Base-by-base conservation (phyloP, 2,888 invertebrate species). In the Pollenia amentaria region DNA sequence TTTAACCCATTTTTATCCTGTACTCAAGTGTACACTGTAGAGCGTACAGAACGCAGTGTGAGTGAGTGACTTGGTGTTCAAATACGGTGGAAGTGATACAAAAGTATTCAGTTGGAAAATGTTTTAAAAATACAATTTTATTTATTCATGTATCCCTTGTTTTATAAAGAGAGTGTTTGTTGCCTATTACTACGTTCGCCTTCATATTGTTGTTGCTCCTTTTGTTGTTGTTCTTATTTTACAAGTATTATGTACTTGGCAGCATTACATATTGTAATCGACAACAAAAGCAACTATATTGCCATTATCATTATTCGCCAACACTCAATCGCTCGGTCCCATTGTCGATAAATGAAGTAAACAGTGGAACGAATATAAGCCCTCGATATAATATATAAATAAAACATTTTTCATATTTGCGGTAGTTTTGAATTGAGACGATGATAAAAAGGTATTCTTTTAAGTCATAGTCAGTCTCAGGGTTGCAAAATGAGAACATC, bases 31-130 rank as follows among this genome's bases (percentile, higher is more conserved):
- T 29, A 29, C 29, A 29, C 29, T 29, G 29, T 29, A 29, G 6
- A 29, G 29, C 3, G 29, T 29, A 29, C 6, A n/a, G 18, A 21
- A 53, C n/a, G 6, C 4, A 29, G 62, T 9, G 48, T 51, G 60
- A 38, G 7, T 48, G 11, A 75, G 51, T 65, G 55, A 46, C 40
- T 21, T 40, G 40, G 6, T 4, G n/a, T 51, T 38, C 51, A 81
- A 70, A 64, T 44, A 64, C 69, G 69, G 75, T 62, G 60, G 12
- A 12, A 42, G 48, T 46, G 48, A 38, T 29, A 18, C 48, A 60
- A 62, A 77, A 44, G 70, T 77, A 81, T 80, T 87, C 80, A 62
- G 51, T 73, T 81, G 84, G 84, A 84, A 87, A 84, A 84, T 87
- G 72, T 40, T 81, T 67, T 51, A 72, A 83, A 83, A 80, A 60